Base-by-base conservation (phyloP, 2,888 invertebrate genomes). In the Troilus luridus region DNA sequence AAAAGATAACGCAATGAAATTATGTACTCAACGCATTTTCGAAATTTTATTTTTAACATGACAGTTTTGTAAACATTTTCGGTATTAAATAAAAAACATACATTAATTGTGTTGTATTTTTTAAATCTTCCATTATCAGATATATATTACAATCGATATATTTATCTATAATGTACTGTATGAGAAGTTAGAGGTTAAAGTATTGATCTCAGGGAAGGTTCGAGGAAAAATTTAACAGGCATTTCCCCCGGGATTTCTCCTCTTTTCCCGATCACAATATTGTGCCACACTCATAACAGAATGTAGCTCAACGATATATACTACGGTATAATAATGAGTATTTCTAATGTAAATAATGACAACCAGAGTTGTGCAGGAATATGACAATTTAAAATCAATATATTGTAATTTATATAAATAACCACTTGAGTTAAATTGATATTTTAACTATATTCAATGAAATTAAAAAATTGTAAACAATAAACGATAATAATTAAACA, bases 221-320 rank as follows among this genome's bases (percentile, higher is more conserved):
- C 21, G 72, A 77, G 72, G 72, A 77, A 77, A 77, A 77, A 77
- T 77, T 77, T 17, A 27, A 41, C 72, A 77, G 67, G 72, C 1
- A 41, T 77, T 10, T 67, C 67, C 24, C 14, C 1, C 72, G 17
- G 1, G 5, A 3, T 14, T 27, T 72, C 27, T 0, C 5, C 6
- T 14, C 27, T 27, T 27, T 14, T 41, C 41, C 12, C 14, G 19
- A 5, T 24, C 27, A 14, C 72, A 14, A 24, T 11, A 8, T 7
- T 62, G 59, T 12, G 1, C 7, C 59, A 14, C 10, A 14, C 41
- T 41, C 41, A 41, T 3, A 41, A 41, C 17, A 62, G 8, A 21
- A 19, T 21, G 21, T 62, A 19, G 2, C 11, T 9, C 64, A 24
- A 10, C n/a, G n/a, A 64, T n/a, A n/a, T n/a, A 64, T 3, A 24